Evolutionary conservation across 2,888 invertebrate species (phyloP).

Genomic region (Dione vanillae): DNA sequence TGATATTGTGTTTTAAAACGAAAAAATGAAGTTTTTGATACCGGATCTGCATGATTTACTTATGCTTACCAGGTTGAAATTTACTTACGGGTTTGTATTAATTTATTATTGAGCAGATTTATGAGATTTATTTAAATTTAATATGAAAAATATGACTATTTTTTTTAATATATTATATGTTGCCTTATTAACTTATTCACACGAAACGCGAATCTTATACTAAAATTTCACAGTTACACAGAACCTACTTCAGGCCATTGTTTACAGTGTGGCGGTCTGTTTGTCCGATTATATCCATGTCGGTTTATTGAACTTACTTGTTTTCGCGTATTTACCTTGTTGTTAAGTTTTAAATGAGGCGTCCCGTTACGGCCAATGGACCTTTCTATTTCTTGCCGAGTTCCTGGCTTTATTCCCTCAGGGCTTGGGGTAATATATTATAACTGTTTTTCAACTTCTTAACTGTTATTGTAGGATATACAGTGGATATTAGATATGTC

Average conservation of each 20-base stretch:
- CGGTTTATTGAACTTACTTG: conserved; percentile 37
- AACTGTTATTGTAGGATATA: conserved; percentile 6
- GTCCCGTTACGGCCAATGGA: conserved; percentile 29
- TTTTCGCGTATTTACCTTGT: conserved; percentile 35
- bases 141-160: neutral
- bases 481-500: neutral
- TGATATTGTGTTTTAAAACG: conserved; percentile 37
- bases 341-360: conserved; percentile 32
- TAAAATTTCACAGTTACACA: conserved; percentile 13
- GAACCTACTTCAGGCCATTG: conserved; percentile 26
- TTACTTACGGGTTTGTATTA: conserved; percentile 58
- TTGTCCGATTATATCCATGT: conserved; percentile 38
- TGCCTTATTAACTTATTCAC: neutral
- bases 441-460: conserved; percentile 13
- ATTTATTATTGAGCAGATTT: neutral
- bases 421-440: conserved; percentile 10
- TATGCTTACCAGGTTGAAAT: conserved; percentile 58
- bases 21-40: conserved; percentile 64
- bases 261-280: conserved; percentile 38
- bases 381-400: conserved; percentile 19
- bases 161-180: neutral
- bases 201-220: conserved; percentile 1
- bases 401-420: conserved; percentile 18
- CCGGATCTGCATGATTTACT: conserved; percentile 53
- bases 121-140: conserved; percentile 12